Base-by-base conservation (phyloP, 2,888 invertebrate species). In the Dryocosmus kuriphilus region DNA sequence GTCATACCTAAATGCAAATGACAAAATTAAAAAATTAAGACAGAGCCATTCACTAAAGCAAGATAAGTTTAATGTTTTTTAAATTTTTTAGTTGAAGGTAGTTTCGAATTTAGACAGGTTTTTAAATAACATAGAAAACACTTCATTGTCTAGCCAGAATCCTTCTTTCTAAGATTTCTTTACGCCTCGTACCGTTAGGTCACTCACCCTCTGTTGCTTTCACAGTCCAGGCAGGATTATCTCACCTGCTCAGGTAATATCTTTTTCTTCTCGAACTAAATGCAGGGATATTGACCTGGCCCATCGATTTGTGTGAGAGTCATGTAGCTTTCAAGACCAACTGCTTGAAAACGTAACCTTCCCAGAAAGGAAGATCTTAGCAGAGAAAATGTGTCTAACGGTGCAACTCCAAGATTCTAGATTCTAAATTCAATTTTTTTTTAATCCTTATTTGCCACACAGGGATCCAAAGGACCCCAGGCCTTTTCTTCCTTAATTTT, bases 281-380 rank as follows among this genome's bases (percentile, higher is more conserved):
- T 73, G 63, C n/a, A 71, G 63, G 77, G 78, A 73, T 78, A 73
- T 82, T 79, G 77, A 81, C 78, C 76, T 75, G 82, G 38, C 65
- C 51, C 62, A 38, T n/a, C n/a, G 51, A 67, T 38, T 27, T 35
- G 30, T 71, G 51, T 51, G 46, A 41, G 41, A 67, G 30, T 51
- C 71, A 51, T 30, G 71, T 51, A 51, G 22, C 71, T 71, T 24
- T 46, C 11, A 30, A 51, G 57, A 30, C 27, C 14, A 8, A 24
- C 14, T 9, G 9, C n/a, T 51, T 27, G 27, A n/a, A 63, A 63
- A 22, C 35, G 8, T 63, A n/a, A 63, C 63, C 35, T 71, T 27
- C 27, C 30, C 41, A 22, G 22, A 65, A 41, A 65, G 35, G 1
- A 65, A 65, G 24, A 65, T 11, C 32, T 8, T 63, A 7, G 11